phyloP scores from a whole-genome alignment of 2,797 vertebrate species.

The Anniella stebbinsi region DNA sequence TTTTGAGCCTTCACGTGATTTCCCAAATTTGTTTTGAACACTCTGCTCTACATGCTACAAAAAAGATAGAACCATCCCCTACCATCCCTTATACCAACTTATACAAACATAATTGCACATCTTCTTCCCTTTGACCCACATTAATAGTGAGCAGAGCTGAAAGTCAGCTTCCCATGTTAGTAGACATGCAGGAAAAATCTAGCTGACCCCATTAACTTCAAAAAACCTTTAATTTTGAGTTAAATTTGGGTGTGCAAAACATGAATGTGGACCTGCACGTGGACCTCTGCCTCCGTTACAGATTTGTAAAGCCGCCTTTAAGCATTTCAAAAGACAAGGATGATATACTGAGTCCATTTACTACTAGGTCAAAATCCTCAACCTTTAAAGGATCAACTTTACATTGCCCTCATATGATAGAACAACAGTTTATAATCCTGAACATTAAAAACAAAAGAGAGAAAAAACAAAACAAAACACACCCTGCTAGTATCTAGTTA shows the following conservation, averaged over 20 bases:
- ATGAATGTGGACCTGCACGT: neutral
- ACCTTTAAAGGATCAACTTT: neutral
- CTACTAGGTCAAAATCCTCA: neutral
- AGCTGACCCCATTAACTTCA: neutral
- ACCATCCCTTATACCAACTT: neutral
- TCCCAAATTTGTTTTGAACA: neutral
- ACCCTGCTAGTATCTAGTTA: neutral
- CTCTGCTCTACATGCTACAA: neutral
- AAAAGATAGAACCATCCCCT: neutral
- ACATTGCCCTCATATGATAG: neutral
- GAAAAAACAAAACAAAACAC: neutral
- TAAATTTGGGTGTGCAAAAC: neutral
- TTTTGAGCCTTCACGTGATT: neutral
- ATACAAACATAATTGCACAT: neutral
- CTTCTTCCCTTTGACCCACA: neutral
- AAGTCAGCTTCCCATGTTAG: neutral
- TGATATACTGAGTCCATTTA: neutral
- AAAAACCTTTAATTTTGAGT: neutral
- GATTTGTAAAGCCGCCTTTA: neutral
- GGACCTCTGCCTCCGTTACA: neutral
- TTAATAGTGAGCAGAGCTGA: neutral
- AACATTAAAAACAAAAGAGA: neutral
- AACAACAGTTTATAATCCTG: neutral
- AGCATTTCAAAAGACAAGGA: neutral
- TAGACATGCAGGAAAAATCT: too few relatives aligned